These are phyloP conservation scores for Plebejus melissa DNA, from an alignment of 2,888 invertebrate species.

Conservation along the genomic window DNA sequence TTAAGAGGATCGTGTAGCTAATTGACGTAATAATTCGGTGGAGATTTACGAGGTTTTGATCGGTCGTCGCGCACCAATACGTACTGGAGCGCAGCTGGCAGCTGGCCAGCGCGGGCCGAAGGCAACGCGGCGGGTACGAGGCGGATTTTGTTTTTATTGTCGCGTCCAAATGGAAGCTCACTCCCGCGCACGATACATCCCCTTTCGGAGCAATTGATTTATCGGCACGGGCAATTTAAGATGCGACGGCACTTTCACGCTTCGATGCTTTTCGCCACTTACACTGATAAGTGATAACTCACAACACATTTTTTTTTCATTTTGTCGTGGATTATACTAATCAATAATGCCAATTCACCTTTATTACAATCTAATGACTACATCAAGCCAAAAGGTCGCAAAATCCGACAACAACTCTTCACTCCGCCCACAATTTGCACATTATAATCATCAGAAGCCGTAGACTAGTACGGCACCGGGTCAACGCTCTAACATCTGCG, in stretches of 20 bases:
- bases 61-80: slow-evolving; percentile 14
- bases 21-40: slow-evolving; percentile 11
- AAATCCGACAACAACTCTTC: not conserved
- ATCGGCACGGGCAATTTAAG: slow-evolving; percentile 9
- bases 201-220: slow-evolving; percentile 2
- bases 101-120: slow-evolving; percentile 24
- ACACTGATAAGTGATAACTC: not conserved
- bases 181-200: not conserved
- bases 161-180: slow-evolving; percentile 16
- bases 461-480: slow-evolving; percentile 33
- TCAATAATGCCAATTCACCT: too few relatives aligned
- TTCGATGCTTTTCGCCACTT: not conserved
- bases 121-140: slow-evolving; percentile 16
- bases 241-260: not conserved
- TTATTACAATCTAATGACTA: too few relatives aligned
- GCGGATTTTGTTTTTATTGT: slow-evolving; percentile 29
- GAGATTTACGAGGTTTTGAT: slow-evolving; percentile 25
- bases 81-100: slow-evolving; percentile 25
- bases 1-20: slow-evolving; percentile 4
- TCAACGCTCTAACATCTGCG: slow-evolving; percentile 54
- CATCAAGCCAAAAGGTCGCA: not conserved
- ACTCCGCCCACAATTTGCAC: not conserved
- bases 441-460: slow-evolving; percentile 1
- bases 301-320: too few relatives aligned
- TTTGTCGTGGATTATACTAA: too few relatives aligned